Conservation (phyloP, 2,113 vertebrate species). For the Cromileptes altivelis region DNA sequence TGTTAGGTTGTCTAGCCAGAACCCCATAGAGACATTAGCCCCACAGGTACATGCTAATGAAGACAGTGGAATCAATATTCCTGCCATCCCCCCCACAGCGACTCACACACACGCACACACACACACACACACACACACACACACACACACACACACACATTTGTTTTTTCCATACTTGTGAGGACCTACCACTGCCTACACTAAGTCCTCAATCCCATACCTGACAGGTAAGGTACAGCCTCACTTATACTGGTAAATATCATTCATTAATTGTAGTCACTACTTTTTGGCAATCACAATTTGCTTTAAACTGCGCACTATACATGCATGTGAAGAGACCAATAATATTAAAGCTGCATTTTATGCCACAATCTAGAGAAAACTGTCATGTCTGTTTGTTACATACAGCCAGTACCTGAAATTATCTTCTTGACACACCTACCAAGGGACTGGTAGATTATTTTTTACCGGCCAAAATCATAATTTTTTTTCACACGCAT, state of each 20-base stretch:
- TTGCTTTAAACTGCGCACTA: background rate
- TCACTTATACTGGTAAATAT: background rate
- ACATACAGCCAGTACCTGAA: too few species aligned
- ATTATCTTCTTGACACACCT: too few species aligned
- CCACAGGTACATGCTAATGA: conserved; percentile 79
- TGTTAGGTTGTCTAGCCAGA: conserved; percentile 66
- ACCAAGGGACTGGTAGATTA: too few species aligned
- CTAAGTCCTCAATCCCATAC: background rate
- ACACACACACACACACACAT: conserved; percentile 29
- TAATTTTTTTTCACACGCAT: too few species aligned
- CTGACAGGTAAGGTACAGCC: background rate
- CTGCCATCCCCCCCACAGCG: conserved; percentile 45
- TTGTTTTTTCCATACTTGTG: background rate
- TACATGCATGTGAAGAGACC: too few species aligned
- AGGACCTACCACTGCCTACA: background rate
- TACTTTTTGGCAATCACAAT: background rate
- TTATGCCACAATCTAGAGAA: too few species aligned
- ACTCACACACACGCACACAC: conserved; percentile 38
- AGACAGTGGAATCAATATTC: conserved; percentile 66
- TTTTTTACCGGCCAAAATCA: too few species aligned
- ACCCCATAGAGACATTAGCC: conserved; percentile 71
- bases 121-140: conserved; percentile 32
- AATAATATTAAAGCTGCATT: too few species aligned
- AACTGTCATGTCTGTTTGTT: too few species aligned
- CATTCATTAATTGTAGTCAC: background rate